Evolutionary conservation across 2,797 vertebrate genomes (phyloP).

Genomic region (Melopsittacus undulatus): DNA sequence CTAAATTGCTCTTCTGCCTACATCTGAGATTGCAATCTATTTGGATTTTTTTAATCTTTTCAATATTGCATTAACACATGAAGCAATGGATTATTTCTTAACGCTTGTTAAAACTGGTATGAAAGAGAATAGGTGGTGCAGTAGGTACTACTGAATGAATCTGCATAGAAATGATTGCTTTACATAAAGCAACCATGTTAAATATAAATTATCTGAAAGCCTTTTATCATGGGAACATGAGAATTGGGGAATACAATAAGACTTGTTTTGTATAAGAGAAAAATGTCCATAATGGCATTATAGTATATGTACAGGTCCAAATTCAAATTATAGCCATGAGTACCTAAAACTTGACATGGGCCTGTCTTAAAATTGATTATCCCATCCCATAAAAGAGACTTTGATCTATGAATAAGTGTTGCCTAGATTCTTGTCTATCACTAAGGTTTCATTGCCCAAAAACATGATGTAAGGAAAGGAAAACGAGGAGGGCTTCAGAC

Average conservation of each 20-base stretch:
- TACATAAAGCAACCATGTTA: not conserved
- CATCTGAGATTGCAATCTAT: not conserved
- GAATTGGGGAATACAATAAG: not conserved
- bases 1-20: not conserved
- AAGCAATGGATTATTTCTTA: not conserved
- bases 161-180: not conserved
- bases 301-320: not conserved
- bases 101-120: not conserved
- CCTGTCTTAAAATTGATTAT: not conserved
- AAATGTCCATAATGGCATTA: not conserved
- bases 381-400: not conserved
- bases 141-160: not conserved
- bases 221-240: not conserved
- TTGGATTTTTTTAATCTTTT: not conserved
- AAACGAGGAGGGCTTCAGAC: not conserved
- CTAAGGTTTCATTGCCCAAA: not conserved
- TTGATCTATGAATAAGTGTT: not conserved
- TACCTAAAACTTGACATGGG: rapidly evolving
- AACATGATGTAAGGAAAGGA: not conserved
- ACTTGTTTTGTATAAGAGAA: not conserved
- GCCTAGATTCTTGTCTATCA: not conserved
- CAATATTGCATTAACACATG: not conserved
- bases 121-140: not conserved
- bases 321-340: not conserved
- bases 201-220: not conserved